Percentiles rank a stretch among this genome's conserved stretches.
phyloP scores from a whole-genome alignment of 2,888 invertebrate species.

The Pycnomerus fuliginosus region DNA sequence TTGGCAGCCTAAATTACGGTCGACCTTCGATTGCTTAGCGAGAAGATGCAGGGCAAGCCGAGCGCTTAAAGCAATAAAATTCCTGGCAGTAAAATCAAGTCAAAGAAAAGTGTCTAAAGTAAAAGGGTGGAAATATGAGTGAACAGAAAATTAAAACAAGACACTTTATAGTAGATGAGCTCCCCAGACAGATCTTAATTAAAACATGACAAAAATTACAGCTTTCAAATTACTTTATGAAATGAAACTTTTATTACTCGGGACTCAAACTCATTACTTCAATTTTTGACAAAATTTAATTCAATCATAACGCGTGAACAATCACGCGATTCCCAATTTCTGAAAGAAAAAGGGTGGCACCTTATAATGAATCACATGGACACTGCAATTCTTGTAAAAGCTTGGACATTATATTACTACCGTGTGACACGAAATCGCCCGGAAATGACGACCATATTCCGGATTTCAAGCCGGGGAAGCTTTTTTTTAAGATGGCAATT shows the following conservation, averaged over 20 bases:
- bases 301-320: conserved; percentile 6
- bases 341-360: conserved; percentile 18
- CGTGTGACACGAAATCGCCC: conserved; percentile 49
- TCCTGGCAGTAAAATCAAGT: conserved; percentile 38
- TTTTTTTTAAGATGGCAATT: conserved; percentile 50
- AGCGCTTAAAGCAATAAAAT: conserved; percentile 25
- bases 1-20: too few species aligned
- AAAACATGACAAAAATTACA: conserved; percentile 48
- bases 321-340: conserved; percentile 2
- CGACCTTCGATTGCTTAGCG: too few species aligned
- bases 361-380: conserved; percentile 47
- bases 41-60: too few species aligned
- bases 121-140: conserved; percentile 47
- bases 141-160: conserved; percentile 46
- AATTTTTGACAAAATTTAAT: conserved; percentile 13
- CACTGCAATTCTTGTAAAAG: conserved; percentile 50
- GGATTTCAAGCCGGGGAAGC: conserved; percentile 47
- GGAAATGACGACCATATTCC: conserved; percentile 50
- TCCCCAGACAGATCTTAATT: conserved; percentile 46
- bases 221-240: conserved; percentile 41
- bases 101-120: conserved; percentile 41
- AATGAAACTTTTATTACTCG: conserved; percentile 44
- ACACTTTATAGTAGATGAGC: conserved; percentile 42
- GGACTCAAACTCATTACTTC: conserved; percentile 17
- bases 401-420: conserved; percentile 43